Evolutionary conservation across 1,140 invertebrate genomes (phyloP), one percentile per base, ranked within the genome.

Genomic region (Dendroctonus valens): DNA sequence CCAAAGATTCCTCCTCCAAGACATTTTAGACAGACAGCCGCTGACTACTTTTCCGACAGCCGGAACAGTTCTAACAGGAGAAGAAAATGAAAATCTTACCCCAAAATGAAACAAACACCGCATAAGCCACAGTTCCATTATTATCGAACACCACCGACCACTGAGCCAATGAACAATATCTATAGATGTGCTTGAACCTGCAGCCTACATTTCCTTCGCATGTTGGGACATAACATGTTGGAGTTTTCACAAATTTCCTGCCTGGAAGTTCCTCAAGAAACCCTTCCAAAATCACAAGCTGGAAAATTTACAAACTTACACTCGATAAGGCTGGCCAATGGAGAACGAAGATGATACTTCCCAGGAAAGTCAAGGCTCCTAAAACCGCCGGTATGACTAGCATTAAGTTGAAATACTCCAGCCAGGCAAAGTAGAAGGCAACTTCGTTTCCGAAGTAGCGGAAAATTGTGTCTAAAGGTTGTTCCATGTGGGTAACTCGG

Each of bases 31-130:
- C 12, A 11, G 1, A 46, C 12, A 46, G 12, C 44, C 9, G 12
- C 44, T 46, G 12, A 46, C 9, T 11, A 2, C 4, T 46, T 46
- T 11, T 11, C 1, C 12, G 4, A 46, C 9, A 46, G 44, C 4
- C 1, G 14, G 46, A 44, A 1, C 26, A 26, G 26, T 26, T 26
- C 26, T 26, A 2, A 26, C 1, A 26, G 26, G 26, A 26, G 26
- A 26, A 26, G 26, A 26, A 26, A 26, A 26, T 26, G 1, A 26
- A 26, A 26, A 26, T 58, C 79, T 85, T 83, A 85, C 91, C 91
- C 93, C 94, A 98, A 76, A 99, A 87, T 40, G 94, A 94, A 93
- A 98, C 98, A 73, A 98, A 92, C 46, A 94, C 86, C 15, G 97
- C 91, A 80, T 98, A 99, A 73, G 92, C 86, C 1, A 98, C 88